Conservation (phyloP, 2,113 vertebrate species). For the Pavo muticus region DNA sequence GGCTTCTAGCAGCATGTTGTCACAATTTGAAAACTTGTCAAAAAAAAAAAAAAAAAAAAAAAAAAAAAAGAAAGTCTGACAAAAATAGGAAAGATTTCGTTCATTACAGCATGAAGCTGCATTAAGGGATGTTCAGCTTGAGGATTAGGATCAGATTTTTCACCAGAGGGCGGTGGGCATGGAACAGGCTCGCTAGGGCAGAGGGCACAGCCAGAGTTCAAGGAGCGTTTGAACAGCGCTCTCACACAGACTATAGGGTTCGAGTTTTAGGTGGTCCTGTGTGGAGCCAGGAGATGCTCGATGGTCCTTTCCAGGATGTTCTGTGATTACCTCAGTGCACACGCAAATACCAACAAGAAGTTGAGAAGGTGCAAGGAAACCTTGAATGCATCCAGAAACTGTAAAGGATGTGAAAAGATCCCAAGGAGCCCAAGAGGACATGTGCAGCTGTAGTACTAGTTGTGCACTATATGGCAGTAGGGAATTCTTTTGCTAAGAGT, state of each 20-base stretch:
- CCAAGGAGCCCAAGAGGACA: background rate
- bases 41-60: background rate
- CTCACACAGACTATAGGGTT: background rate
- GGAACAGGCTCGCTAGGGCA: background rate
- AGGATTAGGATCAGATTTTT: background rate
- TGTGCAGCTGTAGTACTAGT: background rate
- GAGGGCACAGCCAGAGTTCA: background rate
- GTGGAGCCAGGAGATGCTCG: background rate
- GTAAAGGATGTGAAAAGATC: background rate
- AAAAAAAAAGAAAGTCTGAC: background rate
- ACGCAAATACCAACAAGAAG: background rate
- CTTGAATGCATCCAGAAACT: background rate
- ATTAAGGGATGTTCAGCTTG: background rate
- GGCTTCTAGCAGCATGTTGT: conserved; percentile 4
- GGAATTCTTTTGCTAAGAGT: background rate
- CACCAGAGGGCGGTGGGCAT: background rate
- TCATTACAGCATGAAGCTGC: background rate
- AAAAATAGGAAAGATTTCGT: background rate
- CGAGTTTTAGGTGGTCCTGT: background rate
- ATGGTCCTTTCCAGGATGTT: background rate
- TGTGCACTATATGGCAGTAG: background rate
- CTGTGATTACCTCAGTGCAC: background rate
- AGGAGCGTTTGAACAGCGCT: background rate
- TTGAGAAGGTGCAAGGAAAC: background rate
- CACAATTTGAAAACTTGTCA: background rate